Conservation (phyloP, 2,888 invertebrate genomes). For the Torymus tubicola region DNA sequence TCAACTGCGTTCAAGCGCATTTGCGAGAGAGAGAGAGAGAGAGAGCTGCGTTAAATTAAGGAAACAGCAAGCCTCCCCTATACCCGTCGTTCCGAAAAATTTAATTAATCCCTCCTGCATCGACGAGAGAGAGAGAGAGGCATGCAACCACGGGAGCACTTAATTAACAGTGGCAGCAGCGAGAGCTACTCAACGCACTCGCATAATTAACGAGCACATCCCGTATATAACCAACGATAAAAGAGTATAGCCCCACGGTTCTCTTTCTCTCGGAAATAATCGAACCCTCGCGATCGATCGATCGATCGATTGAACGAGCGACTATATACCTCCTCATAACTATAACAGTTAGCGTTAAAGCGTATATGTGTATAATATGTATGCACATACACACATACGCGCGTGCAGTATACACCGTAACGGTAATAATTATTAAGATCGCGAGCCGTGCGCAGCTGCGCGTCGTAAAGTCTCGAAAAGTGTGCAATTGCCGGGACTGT, state of each 20-base stretch:
- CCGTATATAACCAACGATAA: neutral
- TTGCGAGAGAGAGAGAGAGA: too few species aligned
- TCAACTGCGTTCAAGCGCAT: too few species aligned
- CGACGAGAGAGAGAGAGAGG: neutral
- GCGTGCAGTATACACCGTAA: slow-evolving; percentile 30
- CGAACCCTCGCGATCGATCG: slow-evolving; percentile 12
- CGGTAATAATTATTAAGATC: slow-evolving; percentile 49
- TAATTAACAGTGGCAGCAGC: slow-evolving; percentile 5
- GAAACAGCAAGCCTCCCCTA: too few species aligned
- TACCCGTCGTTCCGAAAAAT: neutral
- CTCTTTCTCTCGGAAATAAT: too few species aligned
- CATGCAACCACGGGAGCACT: slow-evolving; percentile 1
- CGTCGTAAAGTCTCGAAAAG: slow-evolving; percentile 17
- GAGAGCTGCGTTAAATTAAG: too few species aligned
- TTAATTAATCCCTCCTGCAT: slow-evolving; percentile 3
- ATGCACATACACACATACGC: too few species aligned
- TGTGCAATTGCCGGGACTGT: slow-evolving; percentile 30
- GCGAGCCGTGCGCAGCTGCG: neutral
- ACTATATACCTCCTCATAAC: slow-evolving; percentile 9
- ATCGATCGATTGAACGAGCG: slow-evolving; percentile 26
- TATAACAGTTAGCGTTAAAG: slow-evolving; percentile 27
- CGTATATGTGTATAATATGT: too few species aligned
- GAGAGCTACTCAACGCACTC: neutral
- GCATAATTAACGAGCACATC: slow-evolving; percentile 29
- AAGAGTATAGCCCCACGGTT: too few species aligned